Evolutionary conservation across 2,113 vertebrate genomes (phyloP).

Genomic region (Melospiza georgiana): DNA sequence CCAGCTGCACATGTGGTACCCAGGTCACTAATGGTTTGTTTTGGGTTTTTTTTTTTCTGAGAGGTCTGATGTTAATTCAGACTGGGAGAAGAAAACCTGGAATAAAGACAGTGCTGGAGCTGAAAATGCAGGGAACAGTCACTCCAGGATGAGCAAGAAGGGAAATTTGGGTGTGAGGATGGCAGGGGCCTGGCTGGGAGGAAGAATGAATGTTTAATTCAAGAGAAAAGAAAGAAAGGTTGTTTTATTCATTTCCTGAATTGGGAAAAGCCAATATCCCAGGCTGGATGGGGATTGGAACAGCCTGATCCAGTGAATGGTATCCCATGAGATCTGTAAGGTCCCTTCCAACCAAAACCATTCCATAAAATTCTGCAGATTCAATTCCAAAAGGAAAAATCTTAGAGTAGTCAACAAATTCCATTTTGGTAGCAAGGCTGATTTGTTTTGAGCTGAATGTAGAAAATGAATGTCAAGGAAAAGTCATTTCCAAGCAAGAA

Average conservation of each 20-base stretch:
- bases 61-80: neutral
- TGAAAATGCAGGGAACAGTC: neutral
- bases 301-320: neutral
- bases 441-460: conserved; percentile 42
- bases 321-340: neutral
- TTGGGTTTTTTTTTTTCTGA: neutral
- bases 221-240: neutral
- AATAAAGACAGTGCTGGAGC: neutral
- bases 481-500: conserved; percentile 44
- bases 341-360: neutral
- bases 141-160: neutral
- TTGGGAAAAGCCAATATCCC: neutral
- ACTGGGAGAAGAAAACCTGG: neutral
- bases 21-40: neutral
- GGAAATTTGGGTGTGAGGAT: neutral
- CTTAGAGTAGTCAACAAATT: neutral
- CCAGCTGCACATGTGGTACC: neutral
- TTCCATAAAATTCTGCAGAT: neutral
- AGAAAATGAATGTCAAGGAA: conserved; percentile 67
- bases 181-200: neutral
- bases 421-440: conserved; percentile 15
- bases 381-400: neutral
- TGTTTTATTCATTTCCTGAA: neutral
- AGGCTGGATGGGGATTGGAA: neutral
- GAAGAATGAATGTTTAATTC: neutral